A percentile compares a stretch with the other conserved stretches of the same genome.
Evolutionary conservation across 1,140 invertebrate genomes (phyloP).

Genomic region (Drosophila takahashii): DNA sequence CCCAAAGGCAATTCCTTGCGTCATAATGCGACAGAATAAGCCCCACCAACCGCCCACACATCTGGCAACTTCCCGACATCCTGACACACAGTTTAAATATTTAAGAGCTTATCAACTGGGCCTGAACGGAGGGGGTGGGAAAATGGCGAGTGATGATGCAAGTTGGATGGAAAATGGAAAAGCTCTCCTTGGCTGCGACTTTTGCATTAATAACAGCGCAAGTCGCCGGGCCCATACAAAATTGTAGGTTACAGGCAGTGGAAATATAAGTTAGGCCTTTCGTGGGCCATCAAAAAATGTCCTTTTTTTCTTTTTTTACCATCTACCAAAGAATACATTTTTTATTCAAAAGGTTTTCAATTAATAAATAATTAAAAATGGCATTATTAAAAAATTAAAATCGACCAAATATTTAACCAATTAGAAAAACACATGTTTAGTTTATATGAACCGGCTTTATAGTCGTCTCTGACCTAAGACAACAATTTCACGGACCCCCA

Average conservation of each 20-base stretch:
- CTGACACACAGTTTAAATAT: slow-evolving; percentile 54
- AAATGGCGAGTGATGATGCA: neutral
- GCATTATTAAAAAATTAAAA: neutral
- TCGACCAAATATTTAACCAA: neutral
- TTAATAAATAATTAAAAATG: neutral
- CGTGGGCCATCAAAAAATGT: neutral
- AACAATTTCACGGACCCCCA: neutral
- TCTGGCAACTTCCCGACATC: slow-evolving; percentile 30
- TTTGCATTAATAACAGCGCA: slow-evolving; percentile 42
- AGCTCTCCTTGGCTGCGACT: slow-evolving; percentile 20
- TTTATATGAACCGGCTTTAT: neutral
- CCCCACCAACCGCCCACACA: slow-evolving; percentile 31
- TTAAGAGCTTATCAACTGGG: slow-evolving; percentile 59
- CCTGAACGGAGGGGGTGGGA: neutral
- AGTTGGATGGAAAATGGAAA: slow-evolving; percentile 6
- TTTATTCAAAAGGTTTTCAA: too few species aligned
- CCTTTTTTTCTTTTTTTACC: neutral
- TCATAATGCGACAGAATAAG: slow-evolving; percentile 58
- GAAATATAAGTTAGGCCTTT: neutral
- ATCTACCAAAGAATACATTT: too few species aligned
- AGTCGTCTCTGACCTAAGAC: slow-evolving; percentile 5
- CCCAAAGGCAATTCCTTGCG: slow-evolving; percentile 52
- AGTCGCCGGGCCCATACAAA: slow-evolving; percentile 5
- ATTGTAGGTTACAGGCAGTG: neutral
- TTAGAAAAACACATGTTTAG: neutral